A percentile compares a stretch with the other conserved stretches of the same genome.
phyloP scores from a whole-genome alignment of 2,113 vertebrate genomes.

The Nematolebias whitei region DNA sequence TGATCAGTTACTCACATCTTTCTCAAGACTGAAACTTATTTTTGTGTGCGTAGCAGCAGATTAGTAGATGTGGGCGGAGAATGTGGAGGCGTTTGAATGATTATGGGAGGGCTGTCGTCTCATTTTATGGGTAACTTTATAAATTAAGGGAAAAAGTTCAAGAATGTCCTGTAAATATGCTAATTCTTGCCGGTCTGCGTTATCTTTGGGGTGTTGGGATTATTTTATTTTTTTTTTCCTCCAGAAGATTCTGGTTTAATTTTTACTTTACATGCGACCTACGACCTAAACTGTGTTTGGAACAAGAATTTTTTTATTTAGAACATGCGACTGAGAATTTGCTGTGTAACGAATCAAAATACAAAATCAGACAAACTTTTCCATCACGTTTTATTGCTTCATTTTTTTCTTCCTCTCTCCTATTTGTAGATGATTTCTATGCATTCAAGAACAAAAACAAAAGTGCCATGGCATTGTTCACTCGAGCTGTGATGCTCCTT shows the following conservation, averaged over 20 bases:
- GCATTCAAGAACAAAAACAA: constrained; percentile 71
- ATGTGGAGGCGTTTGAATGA: constrained; percentile 34
- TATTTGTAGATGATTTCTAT: constrained; percentile 72
- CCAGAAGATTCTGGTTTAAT: neutral
- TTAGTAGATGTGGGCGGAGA: constrained; percentile 38
- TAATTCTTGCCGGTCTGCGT: constrained; percentile 28
- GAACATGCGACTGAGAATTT: constrained; percentile 27
- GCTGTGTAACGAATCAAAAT: constrained; percentile 43
- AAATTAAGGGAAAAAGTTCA: constrained; percentile 55
- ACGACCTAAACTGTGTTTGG: neutral
- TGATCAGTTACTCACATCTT: constrained; percentile 49
- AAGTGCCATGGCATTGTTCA: constrained; percentile 76
- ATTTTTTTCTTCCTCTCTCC: neutral
- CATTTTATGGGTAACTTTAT: constrained; percentile 29
- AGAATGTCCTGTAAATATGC: constrained; percentile 35
- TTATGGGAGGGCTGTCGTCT: constrained; percentile 11
- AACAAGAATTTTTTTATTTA: constrained; percentile 16
- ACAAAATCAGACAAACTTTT: constrained; percentile 37
- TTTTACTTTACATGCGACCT: neutral
- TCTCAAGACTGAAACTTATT: constrained; percentile 35
- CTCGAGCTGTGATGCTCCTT: constrained; percentile 49
- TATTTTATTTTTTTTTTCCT: neutral
- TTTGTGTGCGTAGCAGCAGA: constrained; percentile 52
- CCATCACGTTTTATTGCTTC: constrained; percentile 60
- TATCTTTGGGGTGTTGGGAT: constrained; percentile 7